Conservation (phyloP, 2,113 vertebrate species). For the Tragelaphus strepsiceros region DNA sequence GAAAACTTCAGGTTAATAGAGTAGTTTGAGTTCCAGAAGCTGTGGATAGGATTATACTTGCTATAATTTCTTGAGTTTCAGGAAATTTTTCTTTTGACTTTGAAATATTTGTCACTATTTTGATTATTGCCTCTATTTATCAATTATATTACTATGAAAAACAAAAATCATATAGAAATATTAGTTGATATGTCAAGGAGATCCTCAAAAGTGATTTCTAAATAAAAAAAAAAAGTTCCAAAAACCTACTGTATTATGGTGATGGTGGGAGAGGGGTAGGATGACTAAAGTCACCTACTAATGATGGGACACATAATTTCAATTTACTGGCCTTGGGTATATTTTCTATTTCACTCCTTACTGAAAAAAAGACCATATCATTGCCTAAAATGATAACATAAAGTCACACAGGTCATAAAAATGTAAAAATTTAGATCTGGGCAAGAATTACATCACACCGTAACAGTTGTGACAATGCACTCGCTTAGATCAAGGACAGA, state of each 20-base stretch:
- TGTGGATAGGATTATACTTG: background rate
- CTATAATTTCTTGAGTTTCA: background rate
- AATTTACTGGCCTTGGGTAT: background rate
- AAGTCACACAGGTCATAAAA: background rate
- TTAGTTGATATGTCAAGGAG: background rate
- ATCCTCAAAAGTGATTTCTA: background rate
- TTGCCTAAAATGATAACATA: background rate
- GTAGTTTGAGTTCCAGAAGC: background rate
- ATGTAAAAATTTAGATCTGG: background rate
- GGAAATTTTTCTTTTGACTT: background rate
- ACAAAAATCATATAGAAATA: background rate
- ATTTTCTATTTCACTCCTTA: background rate
- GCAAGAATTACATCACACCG: background rate
- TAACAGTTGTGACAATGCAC: background rate
- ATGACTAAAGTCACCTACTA: background rate
- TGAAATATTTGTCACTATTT: background rate
- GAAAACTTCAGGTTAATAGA: constrained; percentile 45
- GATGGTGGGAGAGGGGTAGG: background rate
- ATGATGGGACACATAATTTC: background rate
- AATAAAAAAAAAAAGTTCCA: background rate
- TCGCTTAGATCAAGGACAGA: background rate
- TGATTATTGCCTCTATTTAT: background rate
- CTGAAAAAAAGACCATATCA: background rate
- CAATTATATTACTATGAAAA: background rate
- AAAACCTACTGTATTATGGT: background rate